Percentiles rank a stretch among this genome's conserved stretches.
phyloP scores from a whole-genome alignment of 2,113 vertebrate genomes.

The Prolemur simus region DNA sequence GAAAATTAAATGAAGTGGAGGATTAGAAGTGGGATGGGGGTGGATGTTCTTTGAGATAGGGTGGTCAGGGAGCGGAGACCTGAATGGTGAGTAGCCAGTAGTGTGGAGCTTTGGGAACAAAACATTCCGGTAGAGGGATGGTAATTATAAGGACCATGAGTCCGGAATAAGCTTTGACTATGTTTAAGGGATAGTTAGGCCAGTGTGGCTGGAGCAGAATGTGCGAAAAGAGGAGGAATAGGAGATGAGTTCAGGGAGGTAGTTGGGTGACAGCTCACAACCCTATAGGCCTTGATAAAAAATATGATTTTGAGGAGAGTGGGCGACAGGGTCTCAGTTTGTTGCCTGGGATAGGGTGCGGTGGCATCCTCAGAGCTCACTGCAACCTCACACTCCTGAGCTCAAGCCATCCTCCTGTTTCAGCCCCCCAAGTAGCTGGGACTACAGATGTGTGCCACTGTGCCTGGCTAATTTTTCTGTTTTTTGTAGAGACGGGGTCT shows the following conservation, averaged over 20 bases:
- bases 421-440: too few relatives aligned
- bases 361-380: too few relatives aligned
- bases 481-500: too few relatives aligned
- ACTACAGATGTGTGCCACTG: too few relatives aligned
- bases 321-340: too few relatives aligned
- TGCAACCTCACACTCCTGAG: too few relatives aligned
- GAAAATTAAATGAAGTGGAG: not conserved
- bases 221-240: not conserved
- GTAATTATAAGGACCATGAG: not conserved
- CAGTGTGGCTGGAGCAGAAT: not conserved
- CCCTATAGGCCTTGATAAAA: not conserved
- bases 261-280: not conserved
- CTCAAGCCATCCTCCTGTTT: too few relatives aligned
- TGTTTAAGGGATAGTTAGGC: not conserved
- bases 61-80: not conserved
- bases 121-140: not conserved
- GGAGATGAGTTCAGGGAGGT: not conserved
- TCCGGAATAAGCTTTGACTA: not conserved
- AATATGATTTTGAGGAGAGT: not conserved
- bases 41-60: not conserved
- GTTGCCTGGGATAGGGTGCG: too few relatives aligned
- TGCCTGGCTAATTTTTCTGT: too few relatives aligned
- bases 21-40: not conserved
- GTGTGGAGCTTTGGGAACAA: not conserved
- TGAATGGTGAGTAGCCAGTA: not conserved